phyloP scores from a whole-genome alignment of 2,113 vertebrate genomes.

The Myotis brandtii region DNA sequence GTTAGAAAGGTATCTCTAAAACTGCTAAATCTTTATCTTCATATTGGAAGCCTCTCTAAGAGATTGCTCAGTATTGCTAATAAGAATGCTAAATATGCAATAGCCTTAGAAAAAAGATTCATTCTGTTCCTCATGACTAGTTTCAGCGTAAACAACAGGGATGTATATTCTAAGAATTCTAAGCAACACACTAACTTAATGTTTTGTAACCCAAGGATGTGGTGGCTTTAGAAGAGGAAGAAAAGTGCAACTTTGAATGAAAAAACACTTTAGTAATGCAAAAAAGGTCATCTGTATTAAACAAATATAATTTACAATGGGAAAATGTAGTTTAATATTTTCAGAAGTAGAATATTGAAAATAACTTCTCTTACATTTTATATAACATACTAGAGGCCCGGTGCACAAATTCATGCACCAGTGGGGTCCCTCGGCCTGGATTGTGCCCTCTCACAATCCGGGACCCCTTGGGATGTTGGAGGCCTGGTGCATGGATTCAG shows the following conservation, averaged over 20 bases:
- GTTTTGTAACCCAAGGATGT: background rate
- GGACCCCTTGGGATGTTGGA: no score
- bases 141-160: background rate
- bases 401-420: no score
- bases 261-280: background rate
- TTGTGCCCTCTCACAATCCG: no score
- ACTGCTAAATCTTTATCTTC: background rate
- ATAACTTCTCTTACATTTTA: background rate
- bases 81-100: background rate
- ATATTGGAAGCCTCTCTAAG: background rate
- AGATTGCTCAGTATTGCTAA: background rate
- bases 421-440: no score
- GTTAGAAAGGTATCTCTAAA: background rate
- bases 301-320: background rate
- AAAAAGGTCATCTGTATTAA: background rate
- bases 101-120: background rate
- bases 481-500: no score
- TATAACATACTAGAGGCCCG: background rate
- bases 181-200: background rate
- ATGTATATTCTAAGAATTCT: background rate
- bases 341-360: background rate
- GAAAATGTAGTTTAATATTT: background rate
- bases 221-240: background rate
- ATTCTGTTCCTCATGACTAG: background rate
- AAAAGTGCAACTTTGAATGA: background rate